phyloP scores from a whole-genome alignment of 2,888 invertebrate genomes.

The Conchocele bisecta region DNA sequence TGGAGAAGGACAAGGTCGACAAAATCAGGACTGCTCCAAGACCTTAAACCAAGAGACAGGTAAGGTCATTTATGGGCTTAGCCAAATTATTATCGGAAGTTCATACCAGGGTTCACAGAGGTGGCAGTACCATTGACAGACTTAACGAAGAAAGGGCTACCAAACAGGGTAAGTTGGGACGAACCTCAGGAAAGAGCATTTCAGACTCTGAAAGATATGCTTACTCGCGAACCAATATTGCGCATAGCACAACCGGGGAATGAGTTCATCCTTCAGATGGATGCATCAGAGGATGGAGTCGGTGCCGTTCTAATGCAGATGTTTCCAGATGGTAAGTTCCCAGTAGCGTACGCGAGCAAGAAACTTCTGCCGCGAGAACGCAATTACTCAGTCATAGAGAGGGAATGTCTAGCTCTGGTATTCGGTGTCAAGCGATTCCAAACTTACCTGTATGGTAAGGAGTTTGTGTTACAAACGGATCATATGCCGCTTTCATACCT shows the following conservation, averaged over 20 bases:
- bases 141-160: neutral
- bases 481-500: neutral
- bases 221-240: slow-evolving; percentile 45
- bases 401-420: slow-evolving; percentile 62
- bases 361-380: slow-evolving; percentile 56
- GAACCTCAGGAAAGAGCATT: slow-evolving; percentile 28
- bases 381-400: slow-evolving; percentile 62
- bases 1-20: slow-evolving; percentile 14
- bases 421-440: slow-evolving; percentile 38
- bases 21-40: neutral
- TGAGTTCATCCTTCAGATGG: slow-evolving; percentile 55
- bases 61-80: slow-evolving; percentile 10
- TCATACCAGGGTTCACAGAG: neutral
- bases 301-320: slow-evolving; percentile 66
- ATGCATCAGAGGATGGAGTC: slow-evolving; percentile 65
- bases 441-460: slow-evolving; percentile 36
- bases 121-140: slow-evolving; percentile 3
- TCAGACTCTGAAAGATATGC: slow-evolving; percentile 19
- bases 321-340: slow-evolving; percentile 33
- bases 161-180: slow-evolving; percentile 52
- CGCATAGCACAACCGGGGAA: slow-evolving; percentile 49
- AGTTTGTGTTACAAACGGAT: neutral
- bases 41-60: slow-evolving; percentile 29
- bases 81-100: slow-evolving; percentile 1
- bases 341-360: slow-evolving; percentile 64